Evolutionary conservation across 2,888 invertebrate species (phyloP).

Genomic region (Callyntrura guangdongensis): DNA sequence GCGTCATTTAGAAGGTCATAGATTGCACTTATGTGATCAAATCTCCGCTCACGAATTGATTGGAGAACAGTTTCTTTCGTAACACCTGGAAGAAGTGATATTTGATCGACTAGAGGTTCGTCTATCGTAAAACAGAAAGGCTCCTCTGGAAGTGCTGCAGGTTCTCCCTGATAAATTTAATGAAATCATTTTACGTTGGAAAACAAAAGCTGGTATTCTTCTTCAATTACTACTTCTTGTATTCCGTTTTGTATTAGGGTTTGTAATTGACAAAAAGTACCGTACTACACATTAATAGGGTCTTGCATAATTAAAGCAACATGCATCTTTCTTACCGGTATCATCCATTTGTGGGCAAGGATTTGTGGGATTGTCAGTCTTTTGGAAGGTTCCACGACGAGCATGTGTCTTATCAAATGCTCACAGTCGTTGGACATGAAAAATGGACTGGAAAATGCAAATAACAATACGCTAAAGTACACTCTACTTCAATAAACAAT

Average conservation of each 20-base stretch:
- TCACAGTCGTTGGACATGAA: slow-evolving; percentile 99
- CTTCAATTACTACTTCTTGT: too few species aligned
- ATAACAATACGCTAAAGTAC: slow-evolving; percentile 10
- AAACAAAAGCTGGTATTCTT: too few species aligned
- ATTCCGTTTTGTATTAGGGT: too few species aligned
- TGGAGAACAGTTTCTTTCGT: slow-evolving; percentile 91
- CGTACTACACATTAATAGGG: too few species aligned
- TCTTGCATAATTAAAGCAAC: too few species aligned
- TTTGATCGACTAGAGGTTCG: slow-evolving; percentile 92
- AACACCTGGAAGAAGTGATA: slow-evolving; percentile 93
- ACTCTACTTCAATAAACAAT: slow-evolving; percentile 5
- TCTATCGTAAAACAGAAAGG: slow-evolving; percentile 86
- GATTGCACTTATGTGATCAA: slow-evolving; percentile 97
- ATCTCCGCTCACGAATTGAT: slow-evolving; percentile 93
- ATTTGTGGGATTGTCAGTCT: slow-evolving; percentile 97
- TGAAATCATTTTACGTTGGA: neutral
- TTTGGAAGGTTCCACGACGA: slow-evolving; percentile 96
- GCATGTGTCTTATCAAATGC: slow-evolving; percentile 97
- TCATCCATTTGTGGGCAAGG: slow-evolving; percentile 96
- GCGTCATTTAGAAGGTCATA: slow-evolving; percentile 95
- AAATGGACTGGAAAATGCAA: slow-evolving; percentile 88
- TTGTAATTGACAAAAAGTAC: too few species aligned
- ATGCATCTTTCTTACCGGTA: slow-evolving; percentile 77
- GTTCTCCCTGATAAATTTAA: slow-evolving; percentile 57
- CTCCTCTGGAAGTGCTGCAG: slow-evolving; percentile 74